Base-by-base conservation (phyloP, 2,113 vertebrate genomes). In the Gnathonemus echidnorhynchus region DNA sequence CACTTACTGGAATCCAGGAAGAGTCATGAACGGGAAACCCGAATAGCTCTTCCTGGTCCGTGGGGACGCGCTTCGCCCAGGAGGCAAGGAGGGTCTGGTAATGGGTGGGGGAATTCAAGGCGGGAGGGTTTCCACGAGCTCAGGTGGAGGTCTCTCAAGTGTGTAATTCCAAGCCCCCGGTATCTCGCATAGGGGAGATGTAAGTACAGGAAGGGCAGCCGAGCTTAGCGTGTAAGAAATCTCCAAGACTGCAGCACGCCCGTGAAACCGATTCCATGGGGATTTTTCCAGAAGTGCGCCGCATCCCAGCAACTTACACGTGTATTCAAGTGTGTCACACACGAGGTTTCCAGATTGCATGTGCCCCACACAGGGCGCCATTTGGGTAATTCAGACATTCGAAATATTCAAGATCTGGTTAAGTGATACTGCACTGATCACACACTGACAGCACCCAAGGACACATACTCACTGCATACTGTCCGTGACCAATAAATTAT, bases 161-260 rank as follows among this genome's bases (percentile, higher is more conserved):
- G 91, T 92, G 91, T 90, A 91, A 93, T 91, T 91, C 89, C 62
- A 58, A 89, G 49, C 88, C 88, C 88, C 88, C 7, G 86, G 90
- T 89, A 91, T 31, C 35, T 86, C 88, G 80, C 87, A 89, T 70
- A 90, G 87, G 89, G 85, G 62, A 87, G 88, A 56, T n/a, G 31
- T 49, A 89, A 85, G 48, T 39, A 31, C 80, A 31, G 31, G 31
- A 88, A 90, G 84, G 10, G 45, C 31, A 56, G 13, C 35, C 58
- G 87, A 90, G 88, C 89, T 91, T 89, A 91, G 89, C 89, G n/a
- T 50, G 86, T 84, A n/a, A 39, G 56, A 91, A 53, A 92, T 83
- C 88, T 91, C 77, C 24, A 49, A 53, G 31, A 39, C 88, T 80
- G 1, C 24, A 8, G 74, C 3, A 0, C 1, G 35, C 35, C 35